phyloP scores from a whole-genome alignment of 1,140 invertebrate species.

The Dinothrombium tinctorium region DNA sequence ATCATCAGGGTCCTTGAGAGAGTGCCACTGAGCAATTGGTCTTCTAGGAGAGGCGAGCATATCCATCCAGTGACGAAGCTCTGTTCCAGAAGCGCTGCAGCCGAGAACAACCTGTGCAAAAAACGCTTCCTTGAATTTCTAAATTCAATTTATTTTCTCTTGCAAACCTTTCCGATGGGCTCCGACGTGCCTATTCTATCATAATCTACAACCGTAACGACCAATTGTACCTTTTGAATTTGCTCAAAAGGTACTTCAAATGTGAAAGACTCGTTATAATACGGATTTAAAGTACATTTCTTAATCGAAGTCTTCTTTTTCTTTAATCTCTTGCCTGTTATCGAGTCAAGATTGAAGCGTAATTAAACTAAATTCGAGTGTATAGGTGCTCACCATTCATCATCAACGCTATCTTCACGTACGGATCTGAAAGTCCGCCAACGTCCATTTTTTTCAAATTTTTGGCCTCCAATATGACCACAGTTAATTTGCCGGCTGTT shows the following conservation, averaged over 20 bases:
- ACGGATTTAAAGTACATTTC: conserved; percentile 99
- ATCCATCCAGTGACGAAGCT: conserved; percentile 97
- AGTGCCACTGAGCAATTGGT: conserved; percentile 99
- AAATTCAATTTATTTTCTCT: too few relatives aligned
- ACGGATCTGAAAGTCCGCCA: conserved; percentile 67
- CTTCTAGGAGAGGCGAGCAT: conserved; percentile 92
- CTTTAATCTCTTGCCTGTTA: conserved; percentile 66
- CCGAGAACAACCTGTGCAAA: conserved; percentile 55
- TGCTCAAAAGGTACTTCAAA: conserved; percentile 99
- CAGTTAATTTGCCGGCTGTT: conserved; percentile 43
- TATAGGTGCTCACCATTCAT: conserved; percentile 1
- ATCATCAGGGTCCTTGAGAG: conserved; percentile 85
- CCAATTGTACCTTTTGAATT: conserved; percentile 98
- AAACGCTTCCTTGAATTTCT: too few relatives aligned
- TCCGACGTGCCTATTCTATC: conserved; percentile 98
- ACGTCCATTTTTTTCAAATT: conserved; percentile 58
- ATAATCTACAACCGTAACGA: conserved; percentile 97
- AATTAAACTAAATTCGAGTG: not conserved
- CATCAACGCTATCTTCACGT: conserved; percentile 40
- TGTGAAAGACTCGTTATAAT: conserved; percentile 99
- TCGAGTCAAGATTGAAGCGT: not conserved
- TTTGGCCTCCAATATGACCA: conserved; percentile 49
- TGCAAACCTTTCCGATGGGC: conserved; percentile 67
- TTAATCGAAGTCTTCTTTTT: conserved; percentile 99
- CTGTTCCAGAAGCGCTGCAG: conserved; percentile 84